Evolutionary conservation across 1,140 invertebrate genomes (phyloP).

Genomic region (Zaprionus gabonicus): DNA sequence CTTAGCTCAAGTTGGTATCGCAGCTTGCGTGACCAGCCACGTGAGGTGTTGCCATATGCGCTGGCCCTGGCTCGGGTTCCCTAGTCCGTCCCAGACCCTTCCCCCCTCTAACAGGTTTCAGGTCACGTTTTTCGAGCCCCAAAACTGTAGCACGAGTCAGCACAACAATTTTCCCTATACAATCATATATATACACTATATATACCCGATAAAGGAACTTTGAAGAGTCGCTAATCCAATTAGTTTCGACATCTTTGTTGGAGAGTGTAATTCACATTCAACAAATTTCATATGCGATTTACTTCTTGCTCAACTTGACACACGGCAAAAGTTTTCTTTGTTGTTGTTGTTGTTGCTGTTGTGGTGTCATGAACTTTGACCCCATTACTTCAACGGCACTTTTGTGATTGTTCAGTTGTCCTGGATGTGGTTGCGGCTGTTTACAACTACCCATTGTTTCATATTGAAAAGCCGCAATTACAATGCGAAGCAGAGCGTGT

Average conservation of each 20-base stretch:
- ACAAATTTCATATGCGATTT: constrained; percentile 22
- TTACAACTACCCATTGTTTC: constrained; percentile 39
- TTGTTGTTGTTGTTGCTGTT: neutral
- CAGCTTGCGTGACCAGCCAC: constrained; percentile 49
- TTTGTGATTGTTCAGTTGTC: constrained; percentile 26
- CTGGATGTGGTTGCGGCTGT: constrained; percentile 32
- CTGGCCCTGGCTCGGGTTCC: constrained; percentile 9
- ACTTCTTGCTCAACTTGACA: constrained; percentile 17
- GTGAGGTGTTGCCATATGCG: constrained; percentile 28
- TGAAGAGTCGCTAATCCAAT: constrained; percentile 18
- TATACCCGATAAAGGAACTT: neutral
- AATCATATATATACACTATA: neutral
- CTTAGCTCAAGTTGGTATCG: neutral
- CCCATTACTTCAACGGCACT: constrained; percentile 26
- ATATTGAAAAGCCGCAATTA: constrained; percentile 23
- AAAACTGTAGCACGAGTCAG: neutral
- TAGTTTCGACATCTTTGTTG: constrained; percentile 30
- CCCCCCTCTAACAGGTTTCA: constrained; percentile 24
- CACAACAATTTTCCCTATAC: neutral
- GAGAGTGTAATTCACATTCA: constrained; percentile 25
- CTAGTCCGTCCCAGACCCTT: neutral
- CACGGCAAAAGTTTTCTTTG: constrained; percentile 7
- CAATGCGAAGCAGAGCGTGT: neutral
- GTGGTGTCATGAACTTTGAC: constrained; percentile 46
- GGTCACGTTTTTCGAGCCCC: constrained; percentile 36